These are phyloP conservation scores for Andrena flavipes DNA, from an alignment of 2,888 invertebrate species.

Conservation along the genomic window DNA sequence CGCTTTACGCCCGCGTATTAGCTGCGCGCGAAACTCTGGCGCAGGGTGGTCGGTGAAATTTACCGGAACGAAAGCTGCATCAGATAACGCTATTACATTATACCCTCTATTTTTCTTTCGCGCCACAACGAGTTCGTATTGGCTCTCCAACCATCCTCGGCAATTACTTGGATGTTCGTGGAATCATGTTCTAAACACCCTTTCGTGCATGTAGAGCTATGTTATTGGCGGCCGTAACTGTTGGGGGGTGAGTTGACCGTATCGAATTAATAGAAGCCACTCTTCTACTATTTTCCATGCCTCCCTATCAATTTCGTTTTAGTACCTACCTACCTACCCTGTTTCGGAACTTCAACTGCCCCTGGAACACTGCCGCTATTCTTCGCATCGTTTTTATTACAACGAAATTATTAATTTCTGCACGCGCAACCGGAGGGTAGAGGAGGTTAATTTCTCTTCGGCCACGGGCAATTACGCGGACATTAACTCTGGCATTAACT, in stretches of 20 bases:
- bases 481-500: slow-evolving; percentile 51
- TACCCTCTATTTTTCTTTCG: slow-evolving; percentile 10
- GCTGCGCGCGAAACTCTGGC: slow-evolving; percentile 10
- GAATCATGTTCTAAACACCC: not conserved
- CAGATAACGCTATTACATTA: slow-evolving; percentile 52
- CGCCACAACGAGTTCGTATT: slow-evolving; percentile 2
- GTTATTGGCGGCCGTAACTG: not conserved
- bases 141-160: not conserved
- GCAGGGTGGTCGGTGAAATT: slow-evolving; percentile 47
- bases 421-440: not conserved
- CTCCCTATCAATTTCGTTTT: too few species aligned
- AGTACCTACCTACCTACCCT: too few species aligned
- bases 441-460: slow-evolving; percentile 4
- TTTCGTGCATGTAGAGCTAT: not conserved
- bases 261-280: too few species aligned
- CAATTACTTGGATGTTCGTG: not conserved
- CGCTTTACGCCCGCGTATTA: slow-evolving; percentile 32
- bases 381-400: too few species aligned
- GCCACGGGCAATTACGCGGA: slow-evolving; percentile 42
- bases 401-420: not conserved
- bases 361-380: too few species aligned
- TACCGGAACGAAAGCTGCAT: slow-evolving; percentile 52
- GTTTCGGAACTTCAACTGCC: too few species aligned
- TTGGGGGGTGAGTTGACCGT: too few species aligned
- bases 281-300: too few species aligned